These are phyloP conservation scores for Atherinosoma microstoma DNA, from an alignment of 2,797 vertebrate genomes.

Conservation along the genomic window DNA sequence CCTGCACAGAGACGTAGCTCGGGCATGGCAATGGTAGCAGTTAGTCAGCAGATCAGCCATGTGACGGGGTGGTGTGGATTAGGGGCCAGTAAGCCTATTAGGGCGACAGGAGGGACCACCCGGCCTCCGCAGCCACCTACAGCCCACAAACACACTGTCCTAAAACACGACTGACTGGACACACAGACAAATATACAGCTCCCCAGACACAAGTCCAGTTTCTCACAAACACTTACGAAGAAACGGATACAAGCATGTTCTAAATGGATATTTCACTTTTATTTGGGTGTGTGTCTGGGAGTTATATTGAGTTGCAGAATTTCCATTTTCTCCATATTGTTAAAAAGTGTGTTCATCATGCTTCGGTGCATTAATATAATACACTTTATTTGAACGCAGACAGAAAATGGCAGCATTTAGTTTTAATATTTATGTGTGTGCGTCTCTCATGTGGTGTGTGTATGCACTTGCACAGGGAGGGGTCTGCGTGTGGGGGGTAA, in stretches of 20 bases:
- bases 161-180: constrained; percentile 19
- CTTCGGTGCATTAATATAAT: constrained; percentile 22
- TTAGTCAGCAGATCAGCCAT: constrained; percentile 82
- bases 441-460: constrained; percentile 41
- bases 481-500: constrained; percentile 60
- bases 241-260: constrained; percentile 1
- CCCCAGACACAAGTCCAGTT: constrained; percentile 24
- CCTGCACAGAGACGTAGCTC: constrained; percentile 33
- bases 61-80: constrained; percentile 83
- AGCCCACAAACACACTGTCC: constrained; percentile 29
- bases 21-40: constrained; percentile 50
- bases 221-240: constrained; percentile 7
- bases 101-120: constrained; percentile 84
- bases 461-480: constrained; percentile 24
- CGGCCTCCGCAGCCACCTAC: constrained; percentile 73
- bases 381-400: constrained; percentile 5
- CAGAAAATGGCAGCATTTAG: constrained; percentile 37
- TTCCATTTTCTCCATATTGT: constrained; percentile 1
- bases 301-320: not conserved
- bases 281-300: not conserved
- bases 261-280: not conserved
- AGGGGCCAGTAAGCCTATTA: constrained; percentile 86
- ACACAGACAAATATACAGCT: constrained; percentile 20
- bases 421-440: constrained; percentile 63
- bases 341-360: not conserved